Base-by-base conservation (phyloP, 2,888 invertebrate species). In the Molorchus minor region DNA sequence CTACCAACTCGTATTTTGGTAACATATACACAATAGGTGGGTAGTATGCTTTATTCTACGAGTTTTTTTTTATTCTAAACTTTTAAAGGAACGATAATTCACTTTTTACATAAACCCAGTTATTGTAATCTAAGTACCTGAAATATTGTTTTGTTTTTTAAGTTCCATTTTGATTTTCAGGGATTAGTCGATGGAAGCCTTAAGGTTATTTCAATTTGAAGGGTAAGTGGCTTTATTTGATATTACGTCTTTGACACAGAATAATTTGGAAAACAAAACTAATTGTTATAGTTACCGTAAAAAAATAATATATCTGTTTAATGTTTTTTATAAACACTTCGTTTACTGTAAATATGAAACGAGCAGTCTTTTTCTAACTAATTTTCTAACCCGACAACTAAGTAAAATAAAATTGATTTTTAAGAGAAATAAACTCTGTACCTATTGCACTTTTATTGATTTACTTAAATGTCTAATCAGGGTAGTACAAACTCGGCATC, bases 401-500 rank as follows among this genome's bases (percentile, higher is more conserved):
- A n/a, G n/a, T n/a, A n/a, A n/a, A n/a, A n/a, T n/a, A n/a, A n/a
- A n/a, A n/a, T n/a, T n/a, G n/a, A n/a, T n/a, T n/a, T n/a, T n/a
- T n/a, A n/a, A n/a, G n/a, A n/a, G n/a, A n/a, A n/a, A n/a, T n/a
- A 33, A 33, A 33, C 3, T 33, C 7, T n/a, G 12, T 33, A 33
- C 7, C 7, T 33, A 54, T 54, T 60, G 58, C 58, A 56, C 52
- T 65, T 53, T 56, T 62, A 65, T 65, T 25, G 65, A 65, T 65
- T 62, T 45, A 30, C 44, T 40, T 51, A 53, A 58, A 43, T 44
- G 44, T 57, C 61, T 65, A 65, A 65, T 65, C 65, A 65, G 61
- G 29, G 46, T 56, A 60, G 57, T 45, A 49, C 56, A 38, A 49
- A 25, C 49, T 25, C 49, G 58, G 54, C 62, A 62, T n/a, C 56